Evolutionary conservation across 2,797 vertebrate genomes (phyloP).

Genomic region (Cirrhinus mrigala): DNA sequence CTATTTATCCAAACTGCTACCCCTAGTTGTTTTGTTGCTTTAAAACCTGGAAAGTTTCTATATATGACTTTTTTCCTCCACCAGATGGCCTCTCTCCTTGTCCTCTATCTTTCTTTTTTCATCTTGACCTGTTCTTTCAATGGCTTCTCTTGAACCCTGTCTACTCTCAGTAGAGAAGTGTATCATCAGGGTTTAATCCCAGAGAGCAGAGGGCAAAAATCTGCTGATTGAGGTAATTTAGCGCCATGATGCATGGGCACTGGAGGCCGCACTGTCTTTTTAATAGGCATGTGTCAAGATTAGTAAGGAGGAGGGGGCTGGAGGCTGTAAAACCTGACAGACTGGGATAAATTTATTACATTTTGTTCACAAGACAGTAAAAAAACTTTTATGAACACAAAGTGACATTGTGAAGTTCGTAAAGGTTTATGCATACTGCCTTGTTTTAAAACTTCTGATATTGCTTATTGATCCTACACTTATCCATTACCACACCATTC

Average conservation of each 20-base stretch:
- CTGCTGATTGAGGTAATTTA: slow-evolving; percentile 84
- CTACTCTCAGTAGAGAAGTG: slow-evolving; percentile 71
- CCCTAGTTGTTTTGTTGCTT: background rate
- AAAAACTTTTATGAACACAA: slow-evolving; percentile 81
- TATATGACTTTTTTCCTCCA: background rate
- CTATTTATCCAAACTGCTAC: background rate
- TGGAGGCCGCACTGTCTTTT: slow-evolving; percentile 78
- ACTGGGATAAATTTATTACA: slow-evolving; percentile 77
- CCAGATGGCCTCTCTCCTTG: slow-evolving; percentile 12
- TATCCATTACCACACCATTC: slow-evolving; percentile 77
- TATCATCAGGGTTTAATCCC: slow-evolving; percentile 76
- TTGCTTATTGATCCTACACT: slow-evolving; percentile 81
- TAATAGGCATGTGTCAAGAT: slow-evolving; percentile 85
- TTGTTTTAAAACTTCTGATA: slow-evolving; percentile 80
- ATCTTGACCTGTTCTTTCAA: slow-evolving; percentile 18
- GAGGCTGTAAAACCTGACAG: slow-evolving; percentile 73
- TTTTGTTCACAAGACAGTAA: slow-evolving; percentile 69
- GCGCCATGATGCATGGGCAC: slow-evolving; percentile 80
- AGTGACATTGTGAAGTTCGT: slow-evolving; percentile 84
- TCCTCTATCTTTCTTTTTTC: slow-evolving; percentile 26
- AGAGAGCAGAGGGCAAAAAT: slow-evolving; percentile 77
- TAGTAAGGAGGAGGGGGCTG: slow-evolving; percentile 62
- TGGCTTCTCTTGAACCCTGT: slow-evolving; percentile 43
- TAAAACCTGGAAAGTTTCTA: background rate
- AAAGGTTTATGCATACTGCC: slow-evolving; percentile 78